Base-by-base conservation (phyloP, 2,888 invertebrate species). In the Tetragonisca angustula region DNA sequence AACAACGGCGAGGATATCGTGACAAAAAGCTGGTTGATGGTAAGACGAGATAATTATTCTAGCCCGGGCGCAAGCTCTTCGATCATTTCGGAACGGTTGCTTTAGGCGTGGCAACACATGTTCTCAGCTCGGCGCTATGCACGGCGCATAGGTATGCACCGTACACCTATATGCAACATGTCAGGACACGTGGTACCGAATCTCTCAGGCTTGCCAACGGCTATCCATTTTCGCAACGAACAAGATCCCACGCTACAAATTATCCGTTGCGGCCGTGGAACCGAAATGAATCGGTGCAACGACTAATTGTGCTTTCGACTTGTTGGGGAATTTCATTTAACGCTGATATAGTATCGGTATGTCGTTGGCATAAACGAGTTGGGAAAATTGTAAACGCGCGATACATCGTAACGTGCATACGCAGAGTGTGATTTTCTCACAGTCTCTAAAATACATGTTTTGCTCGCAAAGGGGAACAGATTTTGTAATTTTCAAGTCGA, bases 161-260 rank as follows among this genome's bases (percentile, higher is more conserved):
- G 88, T 88, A 90, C 89, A 88, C 87, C 90, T 88, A 92, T 92
- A 91, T 92, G 91, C 92, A 91, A 91, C 92, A 89, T 92, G 92
- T 92, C 92, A 91, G 88, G 86, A 92, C 92, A 92, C 92, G 92
- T 92, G 92, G 92, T 88, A 91, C 88, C 89, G 90, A 90, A 89
- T 91, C 91, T 87, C 91, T 89, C 89, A 84, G 87, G 85, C 88
- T 90, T 90, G 90, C 91, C 90, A 91, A 86, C 87, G 90, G 90
- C 89, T 86, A 90, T 90, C 86, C 89, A 91, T 91, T 91, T 87
- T 90, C 91, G 82, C 87, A 79, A 86, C 88, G 80, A 78, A 75
- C 78, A 82, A 76, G 86, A 88, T 88, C 85, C 82, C 80, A 79
- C 87, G 85, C 90, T 83, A 81, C 89, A 88, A 87, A 90, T 89